Conservation (phyloP, 2,888 invertebrate genomes). For the Spisula solida region DNA sequence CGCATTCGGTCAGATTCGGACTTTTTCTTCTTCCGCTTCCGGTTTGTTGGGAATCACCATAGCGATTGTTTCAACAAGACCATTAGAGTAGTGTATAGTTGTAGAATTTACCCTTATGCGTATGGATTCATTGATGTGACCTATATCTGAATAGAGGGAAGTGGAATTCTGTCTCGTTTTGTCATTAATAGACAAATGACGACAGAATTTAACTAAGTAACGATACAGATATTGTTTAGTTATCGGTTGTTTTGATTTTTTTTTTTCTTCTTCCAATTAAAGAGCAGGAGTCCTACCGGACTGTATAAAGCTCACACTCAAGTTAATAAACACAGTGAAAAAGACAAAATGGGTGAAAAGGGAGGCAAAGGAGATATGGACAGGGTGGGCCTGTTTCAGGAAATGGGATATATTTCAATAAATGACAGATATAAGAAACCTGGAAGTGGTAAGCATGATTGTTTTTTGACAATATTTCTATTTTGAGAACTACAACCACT, state of each 20-base stretch:
- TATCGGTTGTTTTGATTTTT: conserved; percentile 7
- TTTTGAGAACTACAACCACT: too few species aligned
- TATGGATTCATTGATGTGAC: background rate
- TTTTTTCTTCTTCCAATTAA: too few species aligned
- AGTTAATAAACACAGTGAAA: background rate
- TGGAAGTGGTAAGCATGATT: conserved; percentile 68
- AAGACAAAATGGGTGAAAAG: conserved; percentile 76
- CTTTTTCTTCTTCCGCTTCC: conserved; percentile 58
- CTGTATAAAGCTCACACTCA: too few species aligned
- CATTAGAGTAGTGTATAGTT: conserved; percentile 21
- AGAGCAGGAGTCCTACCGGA: too few species aligned
- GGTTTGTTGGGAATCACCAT: conserved; percentile 78
- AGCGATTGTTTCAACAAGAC: conserved; percentile 82
- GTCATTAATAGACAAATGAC: conserved; percentile 10
- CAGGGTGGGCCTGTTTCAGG: conserved; percentile 87
- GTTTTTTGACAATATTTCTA: background rate
- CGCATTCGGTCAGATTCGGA: conserved; percentile 35
- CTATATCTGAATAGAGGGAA: background rate
- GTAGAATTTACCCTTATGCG: background rate
- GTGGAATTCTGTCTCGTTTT: background rate
- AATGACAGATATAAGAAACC: conserved; percentile 85
- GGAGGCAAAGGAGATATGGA: conserved; percentile 87
- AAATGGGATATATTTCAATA: conserved; percentile 87
- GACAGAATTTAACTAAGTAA: background rate
- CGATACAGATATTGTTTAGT: background rate